A percentile compares a stretch with the other conserved stretches of the same genome.
These are phyloP conservation scores for Drosophila prostipennis DNA, from an alignment of 2,888 invertebrate species.

Conservation along the genomic window DNA sequence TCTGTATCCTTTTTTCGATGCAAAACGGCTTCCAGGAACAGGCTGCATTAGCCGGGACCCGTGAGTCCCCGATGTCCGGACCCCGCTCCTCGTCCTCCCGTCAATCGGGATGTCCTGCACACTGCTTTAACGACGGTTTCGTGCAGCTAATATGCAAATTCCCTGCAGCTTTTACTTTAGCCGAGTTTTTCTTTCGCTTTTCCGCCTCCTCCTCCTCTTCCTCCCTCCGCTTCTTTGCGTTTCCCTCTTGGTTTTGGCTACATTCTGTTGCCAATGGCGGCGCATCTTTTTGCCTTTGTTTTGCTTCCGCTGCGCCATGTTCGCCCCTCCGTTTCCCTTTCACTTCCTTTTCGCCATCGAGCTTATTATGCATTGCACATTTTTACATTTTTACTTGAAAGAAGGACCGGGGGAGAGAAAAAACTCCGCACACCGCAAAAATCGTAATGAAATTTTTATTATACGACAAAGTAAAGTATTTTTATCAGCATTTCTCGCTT, in stretches of 20 bases:
- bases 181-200: conserved; percentile 46
- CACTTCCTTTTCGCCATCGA: conserved; percentile 21
- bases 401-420: conserved; percentile 12
- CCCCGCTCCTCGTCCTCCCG: conserved; percentile 24
- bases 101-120: conserved; percentile 56
- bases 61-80: conserved; percentile 4
- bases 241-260: conserved; percentile 35
- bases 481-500: conserved; percentile 78
- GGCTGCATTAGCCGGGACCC: conserved; percentile 29
- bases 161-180: conserved; percentile 69
- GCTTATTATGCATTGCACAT: conserved; percentile 80
- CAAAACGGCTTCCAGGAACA: conserved; percentile 34
- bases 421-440: conserved; percentile 68
- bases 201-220: not conserved
- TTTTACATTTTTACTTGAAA: conserved; percentile 69
- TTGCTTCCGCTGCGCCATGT: conserved; percentile 71
- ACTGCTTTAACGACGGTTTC: conserved; percentile 55
- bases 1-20: conserved; percentile 38
- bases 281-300: conserved; percentile 62
- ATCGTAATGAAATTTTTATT: conserved; percentile 80
- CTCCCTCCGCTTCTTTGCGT: not conserved
- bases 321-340: conserved; percentile 49
- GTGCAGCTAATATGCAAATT: conserved; percentile 77
- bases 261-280: conserved; percentile 42
- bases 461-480: conserved; percentile 79